Evolutionary conservation across 2,113 vertebrate species (phyloP).

Genomic region (Pluvialis apricaria): DNA sequence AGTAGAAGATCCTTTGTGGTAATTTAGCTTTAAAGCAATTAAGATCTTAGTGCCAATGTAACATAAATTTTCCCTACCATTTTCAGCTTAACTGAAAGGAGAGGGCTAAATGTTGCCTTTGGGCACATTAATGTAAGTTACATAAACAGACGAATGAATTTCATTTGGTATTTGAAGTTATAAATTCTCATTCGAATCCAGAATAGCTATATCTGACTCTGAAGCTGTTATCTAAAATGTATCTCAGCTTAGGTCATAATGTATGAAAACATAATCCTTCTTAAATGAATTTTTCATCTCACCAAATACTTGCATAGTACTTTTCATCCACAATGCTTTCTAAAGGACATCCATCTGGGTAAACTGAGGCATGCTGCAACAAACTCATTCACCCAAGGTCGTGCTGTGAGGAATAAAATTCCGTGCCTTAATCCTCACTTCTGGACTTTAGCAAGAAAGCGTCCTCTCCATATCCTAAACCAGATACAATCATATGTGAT

Average conservation of each 20-base stretch:
- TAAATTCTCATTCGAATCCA: background rate
- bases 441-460: background rate
- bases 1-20: background rate
- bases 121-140: background rate
- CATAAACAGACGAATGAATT: background rate
- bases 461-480: background rate
- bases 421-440: background rate
- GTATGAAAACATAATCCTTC: background rate
- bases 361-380: background rate
- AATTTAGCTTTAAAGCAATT: conserved; percentile 5
- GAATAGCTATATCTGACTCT: background rate
- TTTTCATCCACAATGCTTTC: background rate
- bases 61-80: background rate
- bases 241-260: background rate
- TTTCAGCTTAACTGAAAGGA: conserved; percentile 5
- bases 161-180: background rate
- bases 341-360: background rate
- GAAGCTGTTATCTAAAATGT: background rate
- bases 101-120: background rate
- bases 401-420: background rate
- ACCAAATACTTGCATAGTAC: background rate
- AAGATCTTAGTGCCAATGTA: background rate
- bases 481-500: background rate
- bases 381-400: background rate
- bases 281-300: background rate